These are phyloP conservation scores for Lysandra bellargus DNA, from an alignment of 2,888 invertebrate genomes.

Conservation along the genomic window DNA sequence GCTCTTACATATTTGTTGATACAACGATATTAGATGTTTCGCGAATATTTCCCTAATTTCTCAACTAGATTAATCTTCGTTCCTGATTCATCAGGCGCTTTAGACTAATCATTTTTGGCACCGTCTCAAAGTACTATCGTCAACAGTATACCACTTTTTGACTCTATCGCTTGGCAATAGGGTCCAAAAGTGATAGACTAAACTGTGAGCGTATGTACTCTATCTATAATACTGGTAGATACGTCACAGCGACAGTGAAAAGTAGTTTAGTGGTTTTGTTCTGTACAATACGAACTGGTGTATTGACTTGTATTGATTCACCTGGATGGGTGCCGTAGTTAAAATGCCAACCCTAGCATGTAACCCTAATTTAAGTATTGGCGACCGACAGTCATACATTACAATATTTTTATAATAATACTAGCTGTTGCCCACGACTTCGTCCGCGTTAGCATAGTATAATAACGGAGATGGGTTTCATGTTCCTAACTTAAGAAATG, in stretches of 20 bases:
- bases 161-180: not conserved
- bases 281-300: not conserved
- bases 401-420: not conserved
- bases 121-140: not conserved
- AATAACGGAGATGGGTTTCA: too few relatives aligned
- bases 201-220: not conserved
- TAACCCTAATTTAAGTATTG: not conserved
- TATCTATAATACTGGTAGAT: constrained; percentile 3
- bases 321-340: not conserved
- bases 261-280: not conserved
- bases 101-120: constrained; percentile 15
- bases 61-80: constrained; percentile 3
- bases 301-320: not conserved
- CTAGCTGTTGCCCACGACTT: too few relatives aligned
- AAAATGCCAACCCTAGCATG: not conserved
- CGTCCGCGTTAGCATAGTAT: too few relatives aligned
- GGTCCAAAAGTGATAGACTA: not conserved
- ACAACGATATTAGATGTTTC: not conserved
- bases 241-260: not conserved
- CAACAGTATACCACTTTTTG: not conserved
- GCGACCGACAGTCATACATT: not conserved
- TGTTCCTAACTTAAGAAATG: too few relatives aligned
- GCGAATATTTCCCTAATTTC: not conserved
- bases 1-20: too few relatives aligned
- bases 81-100: not conserved